Percentiles rank a stretch among this genome's conserved stretches.
phyloP scores from a whole-genome alignment of 2,888 invertebrate genomes.

The Plagiodera versicolora region DNA sequence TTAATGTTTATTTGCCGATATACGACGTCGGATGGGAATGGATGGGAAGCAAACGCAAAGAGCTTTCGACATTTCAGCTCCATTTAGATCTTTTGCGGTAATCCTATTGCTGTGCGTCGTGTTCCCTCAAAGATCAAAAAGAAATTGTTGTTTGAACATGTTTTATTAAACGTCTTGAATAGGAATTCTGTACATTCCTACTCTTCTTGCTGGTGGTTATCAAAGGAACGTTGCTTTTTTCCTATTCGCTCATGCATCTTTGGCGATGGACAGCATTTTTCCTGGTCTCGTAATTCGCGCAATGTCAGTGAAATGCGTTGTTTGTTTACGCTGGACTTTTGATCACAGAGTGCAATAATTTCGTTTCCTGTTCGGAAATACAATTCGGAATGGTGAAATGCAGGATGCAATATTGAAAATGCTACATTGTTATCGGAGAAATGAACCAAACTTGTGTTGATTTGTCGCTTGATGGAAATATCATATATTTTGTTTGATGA shows the following conservation, averaged over 20 bases:
- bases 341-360: no score
- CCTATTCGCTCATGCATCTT: neutral
- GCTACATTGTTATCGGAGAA: no score
- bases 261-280: neutral
- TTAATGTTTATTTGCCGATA: neutral
- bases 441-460: no score
- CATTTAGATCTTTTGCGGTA: neutral
- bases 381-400: neutral
- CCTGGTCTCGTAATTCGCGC: no score
- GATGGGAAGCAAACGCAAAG: neutral
- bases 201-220: neutral
- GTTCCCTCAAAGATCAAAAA: neutral
- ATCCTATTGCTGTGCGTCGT: neutral
- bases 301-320: no score
- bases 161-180: neutral
- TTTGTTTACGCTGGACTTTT: no score
- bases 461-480: no score
- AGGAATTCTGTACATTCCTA: neutral
- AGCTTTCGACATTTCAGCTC: neutral
- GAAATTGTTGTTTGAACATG: neutral
- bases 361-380: neutral
- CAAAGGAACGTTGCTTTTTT: neutral
- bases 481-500: no score
- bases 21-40: no score
- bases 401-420: no score